Percentiles rank a stretch among this genome's conserved stretches.
Conservation (phyloP, 2,888 invertebrate species). For the Aspidapion aeneum region DNA sequence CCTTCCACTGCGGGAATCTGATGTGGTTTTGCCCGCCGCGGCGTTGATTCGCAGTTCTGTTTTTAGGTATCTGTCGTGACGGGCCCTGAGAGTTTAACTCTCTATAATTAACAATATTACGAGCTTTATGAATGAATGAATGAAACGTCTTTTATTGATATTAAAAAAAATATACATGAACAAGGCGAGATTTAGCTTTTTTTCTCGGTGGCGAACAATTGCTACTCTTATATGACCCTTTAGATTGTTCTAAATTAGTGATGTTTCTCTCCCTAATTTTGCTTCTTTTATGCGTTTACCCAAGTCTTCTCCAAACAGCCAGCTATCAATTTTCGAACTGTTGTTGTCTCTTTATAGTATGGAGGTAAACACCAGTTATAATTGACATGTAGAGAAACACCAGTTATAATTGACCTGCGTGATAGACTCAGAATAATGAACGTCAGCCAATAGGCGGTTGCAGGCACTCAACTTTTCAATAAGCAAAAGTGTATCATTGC, state of each 20-base stretch:
- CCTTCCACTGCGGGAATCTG: conserved; percentile 3
- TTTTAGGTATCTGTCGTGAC: conserved; percentile 1
- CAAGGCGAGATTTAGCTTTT: too few species aligned
- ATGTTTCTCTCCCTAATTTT: conserved; percentile 11
- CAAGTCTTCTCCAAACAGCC: conserved; percentile 18
- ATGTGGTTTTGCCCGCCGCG: background rate
- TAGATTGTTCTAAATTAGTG: background rate
- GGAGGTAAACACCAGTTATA: background rate
- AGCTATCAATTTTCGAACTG: conserved; percentile 12
- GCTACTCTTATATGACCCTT: background rate
- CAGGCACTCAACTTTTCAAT: conserved; percentile 15
- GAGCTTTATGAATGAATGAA: too few species aligned
- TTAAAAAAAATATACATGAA: too few species aligned
- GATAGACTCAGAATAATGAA: conserved; percentile 10
- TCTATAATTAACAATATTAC: background rate
- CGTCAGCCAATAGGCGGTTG: conserved; percentile 9
- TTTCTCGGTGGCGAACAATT: too few species aligned
- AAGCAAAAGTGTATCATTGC: background rate
- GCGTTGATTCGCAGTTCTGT: background rate
- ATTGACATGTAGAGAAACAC: background rate
- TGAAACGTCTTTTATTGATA: too few species aligned
- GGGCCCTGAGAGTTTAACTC: conserved; percentile 15
- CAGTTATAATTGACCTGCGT: conserved; percentile 5
- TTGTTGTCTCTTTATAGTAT: background rate
- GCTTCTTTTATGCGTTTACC: conserved; percentile 15